Base-by-base conservation (phyloP, 1,140 invertebrate species). In the Penaeus vannamei region DNA sequence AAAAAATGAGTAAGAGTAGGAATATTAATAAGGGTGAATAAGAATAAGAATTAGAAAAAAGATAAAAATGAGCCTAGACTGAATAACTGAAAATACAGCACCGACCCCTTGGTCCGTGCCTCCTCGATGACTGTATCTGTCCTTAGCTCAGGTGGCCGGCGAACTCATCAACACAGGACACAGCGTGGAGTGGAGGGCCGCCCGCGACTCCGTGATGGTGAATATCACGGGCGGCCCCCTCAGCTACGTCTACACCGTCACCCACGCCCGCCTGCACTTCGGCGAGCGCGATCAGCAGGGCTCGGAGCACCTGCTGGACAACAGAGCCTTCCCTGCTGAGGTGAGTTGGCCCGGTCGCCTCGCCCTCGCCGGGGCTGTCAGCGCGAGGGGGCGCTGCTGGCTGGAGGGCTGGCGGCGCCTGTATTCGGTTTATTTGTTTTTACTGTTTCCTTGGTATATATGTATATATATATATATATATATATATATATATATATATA, bases 201-300 rank as follows among this genome's bases (percentile, higher is more conserved):
- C 79, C 26, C 53, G 46, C 1, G 62, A 36, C 12, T 17, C 76
- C 29, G 22, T 26, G n/a, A 23, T 32, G 60, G 36, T 87, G n/a
- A 87, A 87, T 93, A 97, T 99, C 91, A 97, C 96, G 32, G 97
- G 97, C 22, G 98, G 98, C 0, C 98, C 98, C 0, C 94, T 99
- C 23, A 97, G 97, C n/a, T 99, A 99, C 93, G 95, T 96, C 77
- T 99, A 98, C 93, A 97, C 97, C 93, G 97, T 98, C 92, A 96
- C 98, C 92, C 97, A 98, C 93, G 97, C 99, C 92, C 97, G 98
- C 93, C 97, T 99, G 92, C 98, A 99, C 93, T 99, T 98, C 92
- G 98, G 98, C 26, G 95, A 95, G 86, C 95, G 92, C 17, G 92
- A 93, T 61, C 92, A 93, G 61, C 92, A 92, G 80, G 94, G 94